phyloP scores from a whole-genome alignment of 1,140 invertebrate genomes.

The honey bee (Apis mellifera) region DNA sequence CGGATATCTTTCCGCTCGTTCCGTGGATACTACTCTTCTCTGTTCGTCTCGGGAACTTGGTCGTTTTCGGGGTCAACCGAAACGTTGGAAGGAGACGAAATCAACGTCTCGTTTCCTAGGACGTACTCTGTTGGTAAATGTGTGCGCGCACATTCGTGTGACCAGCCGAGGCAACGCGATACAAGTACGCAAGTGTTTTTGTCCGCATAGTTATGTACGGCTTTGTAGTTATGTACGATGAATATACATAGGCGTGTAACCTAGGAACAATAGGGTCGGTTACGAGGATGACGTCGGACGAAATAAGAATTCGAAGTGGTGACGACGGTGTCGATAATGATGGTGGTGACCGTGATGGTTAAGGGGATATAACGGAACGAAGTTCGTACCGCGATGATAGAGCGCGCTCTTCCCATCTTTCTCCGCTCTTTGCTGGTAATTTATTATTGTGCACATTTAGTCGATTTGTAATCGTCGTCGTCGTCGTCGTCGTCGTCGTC shows the following conservation, averaged over 20 bases:
- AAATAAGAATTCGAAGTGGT: neutral
- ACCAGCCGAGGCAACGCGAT: neutral
- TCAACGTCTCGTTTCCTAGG: slow-evolving; percentile 2
- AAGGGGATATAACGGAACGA: slow-evolving; percentile 38
- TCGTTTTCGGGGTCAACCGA: slow-evolving; percentile 40
- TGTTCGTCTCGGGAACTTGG: slow-evolving; percentile 22
- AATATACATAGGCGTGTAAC: slow-evolving; percentile 39
- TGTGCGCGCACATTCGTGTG: neutral
- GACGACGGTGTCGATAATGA: slow-evolving; percentile 11
- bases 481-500: neutral
- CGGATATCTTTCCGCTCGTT: neutral
- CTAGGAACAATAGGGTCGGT: slow-evolving; percentile 52
- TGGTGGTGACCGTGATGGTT: slow-evolving; percentile 28
- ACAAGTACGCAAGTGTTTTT: slow-evolving; percentile 9
- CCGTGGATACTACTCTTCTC: no score
- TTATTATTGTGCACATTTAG: slow-evolving; percentile 11
- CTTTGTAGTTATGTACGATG: slow-evolving; percentile 40
- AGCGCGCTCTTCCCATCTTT: neutral
- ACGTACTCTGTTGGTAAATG: neutral
- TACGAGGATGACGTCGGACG: slow-evolving; percentile 9
- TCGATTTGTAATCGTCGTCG: neutral
- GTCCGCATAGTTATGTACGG: neutral
- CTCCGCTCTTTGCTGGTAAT: neutral
- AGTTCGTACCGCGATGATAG: slow-evolving; percentile 5
- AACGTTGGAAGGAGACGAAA: neutral